Evolutionary conservation across 2,888 invertebrate species (phyloP), one percentile per base, ranked within the genome.

Genomic region (Stenichneumon culpator): DNA sequence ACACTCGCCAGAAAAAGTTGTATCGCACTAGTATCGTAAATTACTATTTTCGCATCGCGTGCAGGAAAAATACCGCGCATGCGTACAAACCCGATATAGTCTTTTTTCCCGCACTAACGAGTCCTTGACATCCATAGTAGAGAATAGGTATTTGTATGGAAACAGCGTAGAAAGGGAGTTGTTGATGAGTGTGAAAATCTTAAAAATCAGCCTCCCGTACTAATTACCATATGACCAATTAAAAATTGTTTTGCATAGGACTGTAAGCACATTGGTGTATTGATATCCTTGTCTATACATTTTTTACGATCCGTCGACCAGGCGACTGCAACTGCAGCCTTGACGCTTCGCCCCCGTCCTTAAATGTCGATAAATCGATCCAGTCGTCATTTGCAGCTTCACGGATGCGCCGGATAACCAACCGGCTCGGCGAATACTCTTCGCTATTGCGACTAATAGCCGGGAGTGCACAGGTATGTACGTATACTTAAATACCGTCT

Each of bases 331-430:
- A 7, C 57, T 39, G 22, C 25, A 50, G 36, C 73, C 73, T 73
- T 73, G 73, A 73, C 22, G 57, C 57, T 57, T 57, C 14, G 16
- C 14, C 39, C 22, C 7, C 57, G n/a, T 39, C 63, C n/a, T 36
- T 22, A 44, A 73, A 73, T 44, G 73, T 73, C 73, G 73, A 73
- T 73, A 73, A 73, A 73, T 73, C 73, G 73, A 73, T 73, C 60
- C 52, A 52, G 19, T 54, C 52, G 73, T 44, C 73, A 60, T 60
- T 73, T 47, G 73, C 22, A 44, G 73, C 73, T 63, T 73, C 44
- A 47, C 47, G n/a, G 16, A n/a, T 11, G 25, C 16, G 16, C 39
- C 57, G 60, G 44, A 16, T 60, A 47, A 60, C 36, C 28, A 54
- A 14, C 47, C 28, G 6, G 73, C 44, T 47, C 39, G 19, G 2